These are phyloP conservation scores for Sebastes aleutianus DNA, from an alignment of 2,797 vertebrate genomes.

Conservation along the genomic window DNA sequence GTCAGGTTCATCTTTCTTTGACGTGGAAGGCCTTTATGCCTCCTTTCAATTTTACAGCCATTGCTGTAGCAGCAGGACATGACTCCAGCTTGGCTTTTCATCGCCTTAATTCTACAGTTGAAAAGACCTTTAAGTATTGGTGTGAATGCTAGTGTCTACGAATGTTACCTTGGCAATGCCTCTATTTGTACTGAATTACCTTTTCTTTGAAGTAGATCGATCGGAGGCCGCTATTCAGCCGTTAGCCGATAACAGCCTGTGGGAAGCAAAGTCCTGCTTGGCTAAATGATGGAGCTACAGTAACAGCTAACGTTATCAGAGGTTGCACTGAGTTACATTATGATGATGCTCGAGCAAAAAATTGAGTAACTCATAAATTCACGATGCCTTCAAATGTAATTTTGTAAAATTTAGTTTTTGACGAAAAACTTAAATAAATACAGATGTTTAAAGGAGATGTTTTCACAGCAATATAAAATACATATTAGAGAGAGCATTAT, in stretches of 20 bases:
- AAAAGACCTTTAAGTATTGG: conserved; percentile 12
- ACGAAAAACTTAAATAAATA: too few relatives aligned
- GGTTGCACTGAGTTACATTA: neutral
- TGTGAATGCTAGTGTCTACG: neutral
- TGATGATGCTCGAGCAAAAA: neutral
- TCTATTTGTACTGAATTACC: neutral
- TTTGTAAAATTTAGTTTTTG: too few relatives aligned
- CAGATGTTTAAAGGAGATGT: too few relatives aligned
- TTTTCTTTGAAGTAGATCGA: too few relatives aligned
- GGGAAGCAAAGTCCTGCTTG: neutral
- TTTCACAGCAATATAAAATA: too few relatives aligned
- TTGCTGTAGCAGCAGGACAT: conserved; percentile 29
- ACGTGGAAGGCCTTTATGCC: conserved; percentile 29
- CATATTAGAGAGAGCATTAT: too few relatives aligned
- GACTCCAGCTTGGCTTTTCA: conserved; percentile 19
- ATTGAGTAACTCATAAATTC: neutral
- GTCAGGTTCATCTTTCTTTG: conserved; percentile 65
- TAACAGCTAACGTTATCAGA: neutral
- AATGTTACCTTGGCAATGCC: neutral
- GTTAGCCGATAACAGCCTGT: neutral
- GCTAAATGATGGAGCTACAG: too few relatives aligned
- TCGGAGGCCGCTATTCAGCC: neutral
- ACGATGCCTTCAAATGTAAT: neutral
- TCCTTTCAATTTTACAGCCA: conserved; percentile 43
- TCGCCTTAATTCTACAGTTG: conserved; percentile 4